Base-by-base conservation (phyloP, 30 jellyfish, hydroid and myxozoan species). In the Sanderia malayensis region DNA sequence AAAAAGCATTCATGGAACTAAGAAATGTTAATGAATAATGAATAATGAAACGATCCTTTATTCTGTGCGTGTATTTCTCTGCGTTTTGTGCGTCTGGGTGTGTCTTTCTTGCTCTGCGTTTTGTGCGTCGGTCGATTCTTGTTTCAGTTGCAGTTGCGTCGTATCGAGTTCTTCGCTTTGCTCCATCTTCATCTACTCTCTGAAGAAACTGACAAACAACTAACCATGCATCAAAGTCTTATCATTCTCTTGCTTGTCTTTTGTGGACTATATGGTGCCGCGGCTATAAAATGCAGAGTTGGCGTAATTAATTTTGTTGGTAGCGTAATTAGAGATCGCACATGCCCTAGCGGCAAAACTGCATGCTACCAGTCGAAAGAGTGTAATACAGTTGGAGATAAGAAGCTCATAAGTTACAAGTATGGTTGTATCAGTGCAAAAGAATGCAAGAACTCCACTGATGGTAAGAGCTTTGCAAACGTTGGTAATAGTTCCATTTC, bases 281-380 rank as follows among this genome's bases (percentile, higher is more conserved):
- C 6, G 52, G 13, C 52, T 37, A 4, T 37, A 4, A 37, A 6
- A 30, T 62, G 74, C 74, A 27, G 74, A 25, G 74, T 23, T 18
- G 74, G 74, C 0, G 4, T 62, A 23, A 28, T 23, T 2, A 62
- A 62, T 22, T n/a, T n/a, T n/a, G n/a, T n/a, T n/a, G n/a, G n/a
- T n/a, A n/a, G n/a, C n/a, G 3, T 6, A 1, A 0, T 27, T 19
- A 55, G 28, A 4, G 9, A 25, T 30, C 17, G 31, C 17, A 6
- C 6, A 13, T 37, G 52, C 52, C n/a, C n/a, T n/a, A 37, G 52
- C 13, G 52, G 52, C 13, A 6, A 37, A 37, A 37, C 6, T 37
- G 52, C 52, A 4, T 37, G 52, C 13, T 37, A 4, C 13, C 52
- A 37, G 13, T 37, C 52, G 52, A 4, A 4, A 13, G 13, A 37